A percentile compares a stretch with the other conserved stretches of the same genome.
These are phyloP conservation scores for Callitettix versicolor DNA, from an alignment of 1,140 invertebrate genomes.

Conservation along the genomic window DNA sequence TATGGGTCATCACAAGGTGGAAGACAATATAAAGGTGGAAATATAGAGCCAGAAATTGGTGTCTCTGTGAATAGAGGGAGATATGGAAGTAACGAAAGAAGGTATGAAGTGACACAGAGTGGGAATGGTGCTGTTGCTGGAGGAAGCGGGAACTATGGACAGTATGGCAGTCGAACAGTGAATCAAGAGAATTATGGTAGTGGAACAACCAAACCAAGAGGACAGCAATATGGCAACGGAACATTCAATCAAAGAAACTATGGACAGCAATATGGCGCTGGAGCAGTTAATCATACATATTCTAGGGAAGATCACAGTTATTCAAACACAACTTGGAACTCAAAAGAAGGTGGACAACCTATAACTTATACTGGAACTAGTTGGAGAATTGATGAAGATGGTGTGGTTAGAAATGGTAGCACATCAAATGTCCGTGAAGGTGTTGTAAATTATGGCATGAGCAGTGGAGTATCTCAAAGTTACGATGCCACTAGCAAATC, in stretches of 20 bases:
- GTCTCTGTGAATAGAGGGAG: not conserved
- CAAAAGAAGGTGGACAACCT: slow-evolving; percentile 16
- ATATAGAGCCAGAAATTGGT: slow-evolving; percentile 1
- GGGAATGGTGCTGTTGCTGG: not conserved
- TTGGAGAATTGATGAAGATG: slow-evolving; percentile 26
- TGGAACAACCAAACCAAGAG: too few species aligned
- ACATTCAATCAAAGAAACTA: too few species aligned
- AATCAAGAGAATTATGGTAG: too few species aligned
- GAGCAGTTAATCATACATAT: slow-evolving; percentile 2
- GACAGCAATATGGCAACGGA: too few species aligned
- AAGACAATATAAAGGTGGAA: not conserved
- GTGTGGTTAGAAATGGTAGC: slow-evolving; percentile 23
- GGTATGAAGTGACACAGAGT: not conserved
- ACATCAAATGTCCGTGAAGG: slow-evolving; percentile 13
- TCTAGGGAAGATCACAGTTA: slow-evolving; percentile 9
- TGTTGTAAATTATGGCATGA: not conserved
- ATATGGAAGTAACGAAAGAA: not conserved
- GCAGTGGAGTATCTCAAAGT: not conserved
- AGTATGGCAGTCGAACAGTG: too few species aligned
- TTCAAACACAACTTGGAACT: slow-evolving; percentile 24
- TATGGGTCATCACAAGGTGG: not conserved
- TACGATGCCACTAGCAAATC: not conserved
- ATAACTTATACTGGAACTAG: slow-evolving; percentile 15
- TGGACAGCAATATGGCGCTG: not conserved
- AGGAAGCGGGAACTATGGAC: too few species aligned